These are phyloP conservation scores for Acheta domesticus DNA, from an alignment of 2,888 invertebrate species.

Conservation along the genomic window DNA sequence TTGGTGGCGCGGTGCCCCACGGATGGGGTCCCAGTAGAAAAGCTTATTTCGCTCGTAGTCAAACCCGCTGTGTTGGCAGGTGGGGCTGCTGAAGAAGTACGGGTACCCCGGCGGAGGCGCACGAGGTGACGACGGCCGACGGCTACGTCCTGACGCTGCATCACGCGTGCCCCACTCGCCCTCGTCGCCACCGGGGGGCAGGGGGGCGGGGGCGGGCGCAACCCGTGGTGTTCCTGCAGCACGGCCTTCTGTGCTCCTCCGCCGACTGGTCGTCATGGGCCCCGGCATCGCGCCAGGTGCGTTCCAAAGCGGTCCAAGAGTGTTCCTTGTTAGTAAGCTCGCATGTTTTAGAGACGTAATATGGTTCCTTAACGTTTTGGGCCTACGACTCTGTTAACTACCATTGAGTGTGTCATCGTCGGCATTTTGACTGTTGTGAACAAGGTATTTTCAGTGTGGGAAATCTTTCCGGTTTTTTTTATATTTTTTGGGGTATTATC, in stretches of 20 bases:
- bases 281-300: conserved; percentile 51
- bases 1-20: too few relatives aligned
- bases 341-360: too few relatives aligned
- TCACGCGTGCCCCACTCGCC: conserved; percentile 54
- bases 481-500: too few relatives aligned
- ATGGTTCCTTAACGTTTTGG: too few relatives aligned
- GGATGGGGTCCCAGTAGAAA: too few relatives aligned
- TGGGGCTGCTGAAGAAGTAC: conserved; percentile 56
- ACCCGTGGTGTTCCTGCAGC: conserved; percentile 69
- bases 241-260: conserved; percentile 76
- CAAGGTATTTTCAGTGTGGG: too few relatives aligned
- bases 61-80: conserved; percentile 39
- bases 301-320: neutral
- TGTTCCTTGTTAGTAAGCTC: too few relatives aligned
- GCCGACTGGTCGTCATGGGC: conserved; percentile 71
- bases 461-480: too few relatives aligned
- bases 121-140: conserved; percentile 65
- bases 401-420: too few relatives aligned
- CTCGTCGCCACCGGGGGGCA: neutral
- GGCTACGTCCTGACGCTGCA: conserved; percentile 76
- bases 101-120: conserved; percentile 62
- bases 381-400: too few relatives aligned
- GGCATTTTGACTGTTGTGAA: too few relatives aligned
- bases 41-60: too few relatives aligned
- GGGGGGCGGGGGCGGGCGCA: neutral